Evolutionary conservation across 2,888 invertebrate genomes (phyloP), one percentile per base, ranked within the genome.

Genomic region (Drosophila fungiperda): DNA sequence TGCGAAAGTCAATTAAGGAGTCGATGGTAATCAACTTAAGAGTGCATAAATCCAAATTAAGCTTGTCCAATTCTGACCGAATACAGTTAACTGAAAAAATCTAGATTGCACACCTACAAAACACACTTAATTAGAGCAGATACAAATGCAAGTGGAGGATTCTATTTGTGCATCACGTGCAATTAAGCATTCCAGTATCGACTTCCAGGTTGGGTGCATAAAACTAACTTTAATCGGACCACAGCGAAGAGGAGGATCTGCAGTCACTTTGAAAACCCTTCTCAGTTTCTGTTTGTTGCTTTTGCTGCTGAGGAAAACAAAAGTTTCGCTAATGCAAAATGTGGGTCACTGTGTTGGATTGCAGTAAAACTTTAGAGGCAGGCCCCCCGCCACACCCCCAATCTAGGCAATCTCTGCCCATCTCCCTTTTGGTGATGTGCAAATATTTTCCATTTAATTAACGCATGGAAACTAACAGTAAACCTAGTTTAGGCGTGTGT

Each of bases 371-470:
- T 76, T 79, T 73, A 53, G 61, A 45, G 58, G 50, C 35, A 42
- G n/a, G 20, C 55, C 23, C 17, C 32, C 11, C 32, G 36, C 40
- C 59, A 4, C 9, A 3, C 1, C 6, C 12, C 20, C 35, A 29
- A n/a, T 26, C 54, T 49, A 64, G 15, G 17, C 8, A 12, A 7
- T 7, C 45, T 7, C 17, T 49, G 49, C 40, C 40, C n/a, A 40
- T 5, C 15, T 17, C 29, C 55, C n/a, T 26, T 38, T 32, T 76
- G 71, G 79, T 76, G 80, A 68, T 79, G 77, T 85, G 85, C 79
- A 87, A 89, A 89, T 87, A 89, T 87, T 89, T 87, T 84, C 81
- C 87, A 82, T 87, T 87, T 87, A 87, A 87, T 87, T 89, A 87
- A 89, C 84, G 86, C 82, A 82, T 84, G 82, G 65, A 74, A 87